phyloP scores from a whole-genome alignment of 2,888 invertebrate species.

The Arge pagana region DNA sequence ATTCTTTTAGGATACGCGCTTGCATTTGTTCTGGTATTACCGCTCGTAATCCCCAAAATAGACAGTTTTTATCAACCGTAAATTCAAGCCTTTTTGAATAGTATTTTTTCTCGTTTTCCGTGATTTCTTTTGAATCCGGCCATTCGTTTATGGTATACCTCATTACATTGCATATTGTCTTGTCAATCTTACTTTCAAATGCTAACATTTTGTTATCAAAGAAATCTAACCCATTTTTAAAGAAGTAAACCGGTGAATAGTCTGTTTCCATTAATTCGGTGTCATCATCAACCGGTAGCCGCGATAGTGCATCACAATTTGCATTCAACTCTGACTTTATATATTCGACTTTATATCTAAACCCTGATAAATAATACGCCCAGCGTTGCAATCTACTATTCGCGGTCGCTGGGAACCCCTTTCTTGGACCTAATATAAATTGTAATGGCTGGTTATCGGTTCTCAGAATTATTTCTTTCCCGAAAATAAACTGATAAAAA shows the following conservation, averaged over 20 bases:
- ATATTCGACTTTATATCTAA: conserved; percentile 19
- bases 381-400: conserved; percentile 38
- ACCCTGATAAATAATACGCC: conserved; percentile 30
- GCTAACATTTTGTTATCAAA: conserved; percentile 21
- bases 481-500: conserved; percentile 28
- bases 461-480: conserved; percentile 34
- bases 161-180: conserved; percentile 7
- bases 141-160: conserved; percentile 19
- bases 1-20: conserved; percentile 18
- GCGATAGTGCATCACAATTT: conserved; percentile 22
- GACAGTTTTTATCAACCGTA: conserved; percentile 24
- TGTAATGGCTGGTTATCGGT: conserved; percentile 49
- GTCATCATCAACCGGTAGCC: conserved; percentile 20
- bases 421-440: conserved; percentile 37
- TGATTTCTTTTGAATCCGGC: conserved; percentile 16
- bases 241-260: conserved; percentile 21
- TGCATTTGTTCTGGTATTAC: conserved; percentile 24
- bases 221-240: conserved; percentile 8
- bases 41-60: conserved; percentile 27
- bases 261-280: conserved; percentile 2
- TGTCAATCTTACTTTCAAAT: conserved; percentile 20
- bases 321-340: conserved; percentile 17
- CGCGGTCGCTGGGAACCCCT: conserved; percentile 33
- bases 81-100: conserved; percentile 14
- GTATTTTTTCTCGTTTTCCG: conserved; percentile 5